These are phyloP conservation scores for Tribolium castaneum DNA, from an alignment of 1,140 invertebrate genomes.

Conservation along the genomic window DNA sequence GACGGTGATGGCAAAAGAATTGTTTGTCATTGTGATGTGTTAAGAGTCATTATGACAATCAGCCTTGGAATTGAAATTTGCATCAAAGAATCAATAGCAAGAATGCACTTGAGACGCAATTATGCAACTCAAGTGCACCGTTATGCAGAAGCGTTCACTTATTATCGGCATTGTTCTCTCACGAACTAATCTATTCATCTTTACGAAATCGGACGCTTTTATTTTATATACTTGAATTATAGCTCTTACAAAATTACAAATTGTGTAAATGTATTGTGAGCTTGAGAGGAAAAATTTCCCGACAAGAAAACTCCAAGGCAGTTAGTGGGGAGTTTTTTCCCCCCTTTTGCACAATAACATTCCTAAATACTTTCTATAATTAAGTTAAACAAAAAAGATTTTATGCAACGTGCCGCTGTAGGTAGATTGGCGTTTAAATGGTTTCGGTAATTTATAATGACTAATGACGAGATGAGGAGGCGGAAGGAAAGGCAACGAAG, in stretches of 20 bases:
- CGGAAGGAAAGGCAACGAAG: background rate
- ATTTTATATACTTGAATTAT: background rate
- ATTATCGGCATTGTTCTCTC: background rate
- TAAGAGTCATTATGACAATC: background rate
- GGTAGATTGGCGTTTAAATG: background rate
- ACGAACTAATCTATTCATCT: background rate
- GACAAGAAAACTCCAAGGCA: background rate
- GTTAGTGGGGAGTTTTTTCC: background rate
- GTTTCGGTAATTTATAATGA: background rate
- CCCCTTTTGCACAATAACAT: background rate
- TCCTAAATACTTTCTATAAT: background rate
- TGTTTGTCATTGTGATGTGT: background rate
- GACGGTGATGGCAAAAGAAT: background rate
- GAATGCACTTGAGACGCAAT: background rate
- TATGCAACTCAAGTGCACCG: background rate
- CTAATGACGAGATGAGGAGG: background rate
- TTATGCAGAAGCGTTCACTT: background rate
- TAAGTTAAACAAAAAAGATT: background rate
- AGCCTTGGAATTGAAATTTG: background rate
- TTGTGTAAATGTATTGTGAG: background rate
- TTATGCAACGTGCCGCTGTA: background rate
- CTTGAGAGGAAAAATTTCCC: background rate
- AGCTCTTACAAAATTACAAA: background rate
- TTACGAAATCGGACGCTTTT: background rate
- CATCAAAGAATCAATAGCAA: background rate